Evolutionary conservation across 2,888 invertebrate genomes (phyloP), one percentile per base, ranked within the genome.

Genomic region (Ophraella communa): DNA sequence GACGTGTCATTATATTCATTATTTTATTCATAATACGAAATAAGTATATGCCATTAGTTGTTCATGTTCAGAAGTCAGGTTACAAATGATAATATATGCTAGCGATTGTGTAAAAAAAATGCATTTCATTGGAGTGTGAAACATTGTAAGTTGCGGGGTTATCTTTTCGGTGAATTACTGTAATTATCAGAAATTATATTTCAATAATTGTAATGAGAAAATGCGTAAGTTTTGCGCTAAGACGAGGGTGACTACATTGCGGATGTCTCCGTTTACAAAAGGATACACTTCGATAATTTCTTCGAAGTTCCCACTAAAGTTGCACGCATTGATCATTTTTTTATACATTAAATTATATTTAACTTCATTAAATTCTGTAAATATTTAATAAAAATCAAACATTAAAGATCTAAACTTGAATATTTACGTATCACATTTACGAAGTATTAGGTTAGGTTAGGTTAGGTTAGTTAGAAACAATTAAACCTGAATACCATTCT

Each of bases 11-110:
- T 64, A 64, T 30, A 59, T 18, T 56, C 49, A 68, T 68, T 60
- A 62, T 62, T 57, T 68, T 55, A 66, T 61, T 61, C 63, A 57
- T 62, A 47, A 59, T 61, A 57, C 61, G 58, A 66, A 64, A 68
- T 66, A 57, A 65, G 39, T 59, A 52, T 27, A 54, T 59, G 20
- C 47, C 42, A 58, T 64, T 64, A 64, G 47, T 51, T 27, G 51
- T 21, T 56, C 47, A 51, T 62, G 62, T 62, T 62, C 52, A 60
- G 42, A 14, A 52, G 27, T 44, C 23, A 39, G 39, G 39, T 39
- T n/a, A 39, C 39, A 39, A 39, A 39, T 39, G 39, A 39, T 39
- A 39, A n/a, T 39, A 39, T 39, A 39, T 39, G 14, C 17, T 39
- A 14, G 7, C n/a, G 14, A 39, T 39, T 39, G 39, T 39, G 39